These are phyloP conservation scores for Synergus itoensis DNA, from an alignment of 2,888 invertebrate genomes.

Conservation along the genomic window DNA sequence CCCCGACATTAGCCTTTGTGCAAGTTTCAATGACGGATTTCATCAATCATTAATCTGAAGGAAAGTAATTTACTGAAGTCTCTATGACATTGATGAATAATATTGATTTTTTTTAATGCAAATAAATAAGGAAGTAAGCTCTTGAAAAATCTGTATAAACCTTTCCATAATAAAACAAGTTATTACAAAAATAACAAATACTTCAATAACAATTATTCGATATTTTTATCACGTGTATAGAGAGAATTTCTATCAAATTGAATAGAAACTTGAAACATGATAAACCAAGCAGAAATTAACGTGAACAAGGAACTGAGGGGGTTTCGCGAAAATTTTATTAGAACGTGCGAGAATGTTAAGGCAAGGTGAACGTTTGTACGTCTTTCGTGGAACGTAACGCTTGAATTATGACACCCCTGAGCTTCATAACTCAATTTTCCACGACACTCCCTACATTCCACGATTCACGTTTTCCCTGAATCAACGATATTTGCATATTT, in stretches of 20 bases:
- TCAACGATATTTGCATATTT: conserved; percentile 28
- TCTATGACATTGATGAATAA: background rate
- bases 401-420: conserved; percentile 57
- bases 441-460: conserved; percentile 51
- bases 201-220: too few relatives aligned
- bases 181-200: too few relatives aligned
- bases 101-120: background rate
- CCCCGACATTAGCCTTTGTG: background rate
- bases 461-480: conserved; percentile 42
- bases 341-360: conserved; percentile 46
- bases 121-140: too few relatives aligned
- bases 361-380: conserved; percentile 43
- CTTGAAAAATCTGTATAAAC: too few relatives aligned
- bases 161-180: too few relatives aligned
- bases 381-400: conserved; percentile 43
- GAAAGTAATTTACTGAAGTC: background rate
- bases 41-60: background rate
- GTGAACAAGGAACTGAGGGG: conserved; percentile 35
- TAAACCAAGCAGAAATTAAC: conserved; percentile 45
- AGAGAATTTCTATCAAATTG: background rate
- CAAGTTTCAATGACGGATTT: background rate
- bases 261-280: conserved; percentile 7
- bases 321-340: conserved; percentile 58
- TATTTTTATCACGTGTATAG: background rate
- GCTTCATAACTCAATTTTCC: conserved; percentile 66